Evolutionary conservation across 2,113 vertebrate species (phyloP), one percentile per base, ranked within the genome.

Genomic region (Aleadryas rufinucha): DNA sequence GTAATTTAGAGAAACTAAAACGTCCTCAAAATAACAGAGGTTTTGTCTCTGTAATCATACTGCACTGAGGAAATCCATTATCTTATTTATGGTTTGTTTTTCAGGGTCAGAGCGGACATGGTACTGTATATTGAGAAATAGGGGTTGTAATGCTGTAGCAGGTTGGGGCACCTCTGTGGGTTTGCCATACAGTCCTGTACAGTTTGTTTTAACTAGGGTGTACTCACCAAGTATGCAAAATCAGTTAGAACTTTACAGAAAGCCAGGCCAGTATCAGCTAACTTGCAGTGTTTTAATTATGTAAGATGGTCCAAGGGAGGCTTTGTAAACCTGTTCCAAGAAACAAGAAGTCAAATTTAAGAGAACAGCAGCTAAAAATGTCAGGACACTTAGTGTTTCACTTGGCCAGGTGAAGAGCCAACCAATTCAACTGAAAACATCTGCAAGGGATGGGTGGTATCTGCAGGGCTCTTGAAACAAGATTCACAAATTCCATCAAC

Each of bases 1-100:
- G 91, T 66, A 95, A 97, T 94, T 95, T 56, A 94, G 52, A 89
- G 87, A 89, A 94, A 82, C 80, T 71, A 44, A 75, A 95, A 96
- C 20, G 64, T 87, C 24, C 84, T 92, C 72, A 95, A 89, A 97
- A 95, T 96, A 92, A 91, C 94, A 87, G 74, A 95, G 81, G 77
- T 87, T 95, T 95, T 87, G 69, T 22, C 49, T 94, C 84, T 71
- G 81, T 87, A 95, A 89, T 89, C 53, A 78, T 60, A 56, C 23
- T 42, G 49, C 45, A 68, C 37, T n/a, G 74, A 95, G 84, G 95
- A 92, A 95, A 92, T 19, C 56, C 69, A 95, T 96, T 92, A 95
- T 79, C 72, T 86, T 92, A 95, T 96, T 97, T 95, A 59, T 19
- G 61, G 93, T 75, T 95, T 96, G 93, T 92, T 96, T 95, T 95